phyloP scores from a whole-genome alignment of 2,113 vertebrate species.

The Anhinga rufa region DNA sequence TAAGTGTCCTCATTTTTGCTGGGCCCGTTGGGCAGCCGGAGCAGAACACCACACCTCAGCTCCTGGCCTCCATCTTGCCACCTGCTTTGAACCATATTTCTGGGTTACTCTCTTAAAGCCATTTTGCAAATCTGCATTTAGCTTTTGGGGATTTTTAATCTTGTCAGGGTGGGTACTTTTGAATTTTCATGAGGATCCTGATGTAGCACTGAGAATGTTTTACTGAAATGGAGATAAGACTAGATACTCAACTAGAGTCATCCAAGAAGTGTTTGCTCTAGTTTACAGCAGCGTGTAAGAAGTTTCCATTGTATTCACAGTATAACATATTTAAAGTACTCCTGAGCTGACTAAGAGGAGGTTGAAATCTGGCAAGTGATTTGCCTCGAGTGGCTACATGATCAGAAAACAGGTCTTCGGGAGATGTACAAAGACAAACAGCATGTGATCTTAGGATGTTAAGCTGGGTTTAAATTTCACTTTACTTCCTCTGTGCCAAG shows the following conservation, averaged over 20 bases:
- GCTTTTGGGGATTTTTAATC: background rate
- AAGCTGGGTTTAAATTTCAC: background rate
- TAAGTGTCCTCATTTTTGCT: background rate
- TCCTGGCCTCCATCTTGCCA: background rate
- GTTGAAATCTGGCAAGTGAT: background rate
- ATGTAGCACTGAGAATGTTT: rapidly evolving
- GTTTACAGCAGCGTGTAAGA: background rate
- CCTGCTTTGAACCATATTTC: background rate
- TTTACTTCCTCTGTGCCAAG: background rate
- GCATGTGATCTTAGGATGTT: background rate
- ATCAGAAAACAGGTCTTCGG: background rate
- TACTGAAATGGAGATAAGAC: background rate
- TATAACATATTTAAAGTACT: background rate
- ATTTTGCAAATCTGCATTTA: background rate
- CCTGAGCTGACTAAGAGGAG: background rate
- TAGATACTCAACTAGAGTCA: background rate
- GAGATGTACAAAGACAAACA: background rate
- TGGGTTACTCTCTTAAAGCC: background rate
- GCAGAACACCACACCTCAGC: background rate
- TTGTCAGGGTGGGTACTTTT: background rate
- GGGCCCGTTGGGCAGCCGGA: background rate
- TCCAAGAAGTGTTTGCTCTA: background rate
- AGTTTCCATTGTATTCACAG: background rate
- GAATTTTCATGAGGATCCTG: background rate
- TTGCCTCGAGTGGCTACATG: background rate